These are phyloP conservation scores for Drosophila tani DNA, from an alignment of 1,140 invertebrate species.

Conservation along the genomic window DNA sequence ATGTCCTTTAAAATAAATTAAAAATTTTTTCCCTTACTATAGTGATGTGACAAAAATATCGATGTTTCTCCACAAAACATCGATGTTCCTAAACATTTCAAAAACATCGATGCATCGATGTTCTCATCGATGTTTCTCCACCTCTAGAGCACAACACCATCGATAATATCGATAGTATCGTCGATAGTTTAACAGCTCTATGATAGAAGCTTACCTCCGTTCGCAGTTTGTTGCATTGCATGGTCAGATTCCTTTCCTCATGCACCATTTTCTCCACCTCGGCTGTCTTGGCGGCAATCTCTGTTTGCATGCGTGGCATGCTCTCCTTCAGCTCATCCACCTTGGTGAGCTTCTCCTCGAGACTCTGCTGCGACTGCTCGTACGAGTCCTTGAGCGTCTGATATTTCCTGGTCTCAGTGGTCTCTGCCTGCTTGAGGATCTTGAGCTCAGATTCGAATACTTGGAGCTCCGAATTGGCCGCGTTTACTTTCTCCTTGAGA, in stretches of 20 bases:
- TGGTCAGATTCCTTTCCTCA: slow-evolving; percentile 64
- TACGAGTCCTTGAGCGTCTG: slow-evolving; percentile 87
- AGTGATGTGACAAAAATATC: no score
- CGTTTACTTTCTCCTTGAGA: slow-evolving; percentile 59
- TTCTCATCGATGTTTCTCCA: no score
- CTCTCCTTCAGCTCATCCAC: slow-evolving; percentile 89
- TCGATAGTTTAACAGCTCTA: no score
- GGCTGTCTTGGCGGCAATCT: slow-evolving; percentile 58
- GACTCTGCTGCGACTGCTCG: slow-evolving; percentile 84
- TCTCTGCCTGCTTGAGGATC: slow-evolving; percentile 91
- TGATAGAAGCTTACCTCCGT: slow-evolving; percentile 51
- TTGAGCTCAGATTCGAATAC: slow-evolving; percentile 93
- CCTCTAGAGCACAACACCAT: no score
- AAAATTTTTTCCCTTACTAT: no score
- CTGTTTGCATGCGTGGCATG: slow-evolving; percentile 85
- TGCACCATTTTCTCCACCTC: slow-evolving; percentile 62
- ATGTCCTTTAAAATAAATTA: no score
- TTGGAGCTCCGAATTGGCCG: slow-evolving; percentile 89
- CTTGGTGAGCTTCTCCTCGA: slow-evolving; percentile 86
- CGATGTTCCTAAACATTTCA: no score
- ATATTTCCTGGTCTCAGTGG: slow-evolving; percentile 91
- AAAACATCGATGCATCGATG: no score
- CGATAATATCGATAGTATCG: no score
- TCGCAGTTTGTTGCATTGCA: slow-evolving; percentile 58
- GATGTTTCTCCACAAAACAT: no score